Evolutionary conservation across 2,113 vertebrate species (phyloP).

Genomic region (Albula glossodonta): DNA sequence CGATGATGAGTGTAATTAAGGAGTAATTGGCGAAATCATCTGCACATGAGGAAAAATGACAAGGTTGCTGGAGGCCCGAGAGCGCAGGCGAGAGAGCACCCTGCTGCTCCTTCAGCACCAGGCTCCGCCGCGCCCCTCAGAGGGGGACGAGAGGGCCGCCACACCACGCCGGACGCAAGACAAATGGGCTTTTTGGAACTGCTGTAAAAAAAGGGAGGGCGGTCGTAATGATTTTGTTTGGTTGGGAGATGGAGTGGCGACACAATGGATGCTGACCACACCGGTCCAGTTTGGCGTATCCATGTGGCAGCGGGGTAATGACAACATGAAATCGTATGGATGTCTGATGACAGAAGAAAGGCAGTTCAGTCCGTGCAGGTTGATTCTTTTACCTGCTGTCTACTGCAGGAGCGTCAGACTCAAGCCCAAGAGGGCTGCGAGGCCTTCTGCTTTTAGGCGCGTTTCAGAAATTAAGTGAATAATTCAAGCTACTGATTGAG

Average conservation of each 20-base stretch:
- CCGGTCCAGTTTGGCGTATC: background rate
- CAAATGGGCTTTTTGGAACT: background rate
- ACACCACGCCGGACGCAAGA: background rate
- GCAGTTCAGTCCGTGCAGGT: no score
- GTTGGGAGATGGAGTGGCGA: background rate
- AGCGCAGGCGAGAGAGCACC: background rate
- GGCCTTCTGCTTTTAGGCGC: no score
- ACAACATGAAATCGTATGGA: background rate
- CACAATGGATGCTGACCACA: background rate
- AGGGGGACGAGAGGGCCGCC: background rate
- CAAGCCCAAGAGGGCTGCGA: background rate
- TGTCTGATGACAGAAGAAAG: background rate
- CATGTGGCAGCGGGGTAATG: background rate
- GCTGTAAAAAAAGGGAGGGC: background rate
- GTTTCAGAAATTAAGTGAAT: no score
- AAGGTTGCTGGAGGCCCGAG: constrained; percentile 23
- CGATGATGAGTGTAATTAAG: constrained; percentile 78
- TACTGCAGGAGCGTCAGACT: no score
- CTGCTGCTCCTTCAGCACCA: background rate
- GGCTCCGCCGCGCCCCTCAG: background rate
- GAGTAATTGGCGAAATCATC: constrained; percentile 78
- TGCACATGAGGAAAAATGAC: constrained; percentile 75
- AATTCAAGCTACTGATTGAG: no score
- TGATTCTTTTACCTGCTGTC: no score
- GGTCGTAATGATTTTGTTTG: background rate